Evolutionary conservation across 2,113 vertebrate genomes (phyloP), one percentile per base, ranked within the genome.

Genomic region (Esox niger): DNA sequence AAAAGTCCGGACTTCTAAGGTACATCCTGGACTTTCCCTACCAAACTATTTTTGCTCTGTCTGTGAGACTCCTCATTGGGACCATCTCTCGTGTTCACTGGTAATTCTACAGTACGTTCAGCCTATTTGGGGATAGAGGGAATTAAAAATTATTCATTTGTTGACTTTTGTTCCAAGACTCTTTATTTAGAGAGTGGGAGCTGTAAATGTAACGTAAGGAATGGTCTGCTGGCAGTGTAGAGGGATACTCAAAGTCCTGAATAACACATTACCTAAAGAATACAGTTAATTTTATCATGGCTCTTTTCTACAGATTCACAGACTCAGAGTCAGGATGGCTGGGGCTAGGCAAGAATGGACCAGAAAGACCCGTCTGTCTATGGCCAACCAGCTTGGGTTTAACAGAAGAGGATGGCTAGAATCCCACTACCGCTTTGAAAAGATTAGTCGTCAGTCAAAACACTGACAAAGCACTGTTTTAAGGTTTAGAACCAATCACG

Each of bases 1-100:
- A 68, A 68, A 69, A 66, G 25, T 26, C 20, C 58, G 9, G 1
- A 68, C 70, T 46, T 62, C 57, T 57, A 74, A 77, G 64, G 47
- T 57, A 17, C 54, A 43, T 27, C 43, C 4, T 17, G 59, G 56
- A 79, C 17, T 23, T 4, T n/a, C 46, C 75, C 65, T 74, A 66
- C 64, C 32, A 31, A 55, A 27, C 52, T 47, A 27, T 66, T 38
- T 23, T 23, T 54, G 55, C 25, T 26, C 2, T 15, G n/a, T n/a
- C n/a, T 63, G 60, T 59, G 68, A 69, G 71, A 74, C 9, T 27
- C 3, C 38, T 49, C 33, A 32, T 33, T 13, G 27, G 33, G 30
- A 31, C 31, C 31, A 31, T 58, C 25, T 62, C 56, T 65, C 35
- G 32, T 25, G 43, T 23, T 23, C 23, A 62, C 27, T 15, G 2